Base-by-base conservation (phyloP, 2,888 invertebrate genomes). In the Sarcophaga variegata region DNA sequence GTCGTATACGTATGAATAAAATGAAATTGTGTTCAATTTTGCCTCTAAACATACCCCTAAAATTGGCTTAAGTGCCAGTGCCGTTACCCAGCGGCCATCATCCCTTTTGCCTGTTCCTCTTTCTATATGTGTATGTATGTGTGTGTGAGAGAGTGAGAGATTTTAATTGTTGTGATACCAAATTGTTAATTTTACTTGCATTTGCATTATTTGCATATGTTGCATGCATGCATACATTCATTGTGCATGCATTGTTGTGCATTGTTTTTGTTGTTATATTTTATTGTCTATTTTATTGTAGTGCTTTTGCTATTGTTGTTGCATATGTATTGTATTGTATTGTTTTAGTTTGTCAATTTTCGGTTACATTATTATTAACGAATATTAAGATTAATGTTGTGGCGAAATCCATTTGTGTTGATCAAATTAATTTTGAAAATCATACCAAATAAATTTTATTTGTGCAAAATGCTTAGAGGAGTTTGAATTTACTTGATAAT, bases 361-460 rank as follows among this genome's bases (percentile, higher is more conserved):
- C 87, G 81, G 81, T 87, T 81, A 84, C 87, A 87, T 84, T 81
- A 82, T 88, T 87, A 87, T 88, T 88, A 88, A 88, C 83, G 81
- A 2, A 88, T 86, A 89, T 88, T 86, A 88, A 89, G 88, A 89
- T 88, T 86, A 89, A 88, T 88, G 82, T 85, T 78, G 77, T 85
- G 85, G 79, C 76, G 75, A 82, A 84, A 84, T 79, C 14, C 67
- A 67, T 84, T 84, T 75, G 78, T 81, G 75, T 81, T 81, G 54
- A 76, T 79, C 84, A 81, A 87, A 87, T 87, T 87, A 87, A 87
- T 87, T 87, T 69, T n/a, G 22, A 54, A 78, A 59, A 70, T 75
- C 74, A 67, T 37, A 2, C 67, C 62, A 78, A 78, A 74, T 70
- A 75, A 69, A 74, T 8, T 37, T 37, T 37, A 37, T 37, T 37